These are phyloP conservation scores for Luperina nickerlii DNA, from an alignment of 2,888 invertebrate genomes.

Conservation along the genomic window DNA sequence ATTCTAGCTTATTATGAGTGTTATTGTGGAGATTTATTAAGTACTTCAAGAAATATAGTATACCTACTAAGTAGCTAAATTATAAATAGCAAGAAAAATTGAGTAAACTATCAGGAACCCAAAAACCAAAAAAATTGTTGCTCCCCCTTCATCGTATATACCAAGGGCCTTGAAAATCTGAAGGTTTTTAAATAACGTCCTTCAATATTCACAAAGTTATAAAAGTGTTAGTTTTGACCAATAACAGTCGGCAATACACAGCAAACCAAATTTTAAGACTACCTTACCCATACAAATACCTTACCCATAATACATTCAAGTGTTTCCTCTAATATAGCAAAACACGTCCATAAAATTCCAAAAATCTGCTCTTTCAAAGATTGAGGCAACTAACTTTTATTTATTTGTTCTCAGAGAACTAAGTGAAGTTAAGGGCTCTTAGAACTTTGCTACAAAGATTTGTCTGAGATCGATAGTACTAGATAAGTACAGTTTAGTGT, in stretches of 20 bases:
- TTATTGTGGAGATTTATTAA: neutral
- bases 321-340: constrained; percentile 23
- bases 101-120: neutral
- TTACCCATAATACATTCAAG: constrained; percentile 13
- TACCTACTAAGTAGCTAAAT: no score
- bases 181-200: no score
- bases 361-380: constrained; percentile 52
- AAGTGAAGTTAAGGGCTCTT: constrained; percentile 53
- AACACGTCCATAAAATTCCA: constrained; percentile 42
- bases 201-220: neutral
- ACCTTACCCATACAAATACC: neutral
- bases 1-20: constrained; percentile 31
- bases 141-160: neutral
- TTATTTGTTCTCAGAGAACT: constrained; percentile 59
- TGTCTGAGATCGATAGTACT: constrained; percentile 55
- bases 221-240: no score
- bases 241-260: no score
- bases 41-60: neutral
- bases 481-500: constrained; percentile 61
- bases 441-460: constrained; percentile 49
- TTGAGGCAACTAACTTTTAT: constrained; percentile 50
- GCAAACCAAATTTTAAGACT: neutral
- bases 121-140: neutral
- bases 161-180: neutral
- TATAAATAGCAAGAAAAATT: no score